Conservation (phyloP, 92 coral and sea anemone species). For the Paramuricea clavata region DNA sequence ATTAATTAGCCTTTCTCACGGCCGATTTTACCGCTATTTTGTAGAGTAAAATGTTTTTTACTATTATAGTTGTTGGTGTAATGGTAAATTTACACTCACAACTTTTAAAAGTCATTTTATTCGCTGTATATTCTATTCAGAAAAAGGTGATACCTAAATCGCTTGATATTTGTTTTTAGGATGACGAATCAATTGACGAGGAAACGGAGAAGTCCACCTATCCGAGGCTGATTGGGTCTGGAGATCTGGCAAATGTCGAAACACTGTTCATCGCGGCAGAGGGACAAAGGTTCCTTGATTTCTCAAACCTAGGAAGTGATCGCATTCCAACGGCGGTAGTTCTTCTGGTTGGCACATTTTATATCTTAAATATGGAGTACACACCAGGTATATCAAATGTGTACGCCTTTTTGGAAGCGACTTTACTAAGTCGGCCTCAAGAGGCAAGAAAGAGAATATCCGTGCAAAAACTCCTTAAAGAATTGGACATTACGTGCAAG, state of each 20-base stretch:
- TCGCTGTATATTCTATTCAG: too few species aligned
- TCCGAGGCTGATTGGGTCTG: conserved; percentile 2
- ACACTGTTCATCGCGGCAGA: not conserved
- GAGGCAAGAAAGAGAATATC: not conserved
- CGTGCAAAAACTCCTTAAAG: not conserved
- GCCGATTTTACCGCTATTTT: not conserved
- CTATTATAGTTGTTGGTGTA: too few species aligned
- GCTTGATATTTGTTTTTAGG: not conserved
- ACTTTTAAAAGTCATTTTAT: too few species aligned
- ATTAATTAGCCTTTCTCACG: too few species aligned
- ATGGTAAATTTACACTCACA: too few species aligned
- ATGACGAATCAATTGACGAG: not conserved
- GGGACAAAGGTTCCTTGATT: not conserved
- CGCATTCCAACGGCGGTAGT: not conserved
- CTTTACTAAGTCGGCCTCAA: not conserved
- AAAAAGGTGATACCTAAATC: too few species aligned
- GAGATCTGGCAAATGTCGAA: not conserved
- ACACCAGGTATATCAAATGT: conserved; percentile 10
- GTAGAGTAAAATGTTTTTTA: not conserved
- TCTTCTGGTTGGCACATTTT: not conserved
- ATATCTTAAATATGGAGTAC: conserved; percentile 13
- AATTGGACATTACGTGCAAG: not conserved
- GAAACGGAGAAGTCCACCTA: not conserved
- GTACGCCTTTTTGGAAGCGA: not conserved
- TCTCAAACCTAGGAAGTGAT: not conserved